Evolutionary conservation across 2,888 invertebrate genomes (phyloP), one percentile per base, ranked within the genome.

Genomic region (Neoscelio sp.): DNA sequence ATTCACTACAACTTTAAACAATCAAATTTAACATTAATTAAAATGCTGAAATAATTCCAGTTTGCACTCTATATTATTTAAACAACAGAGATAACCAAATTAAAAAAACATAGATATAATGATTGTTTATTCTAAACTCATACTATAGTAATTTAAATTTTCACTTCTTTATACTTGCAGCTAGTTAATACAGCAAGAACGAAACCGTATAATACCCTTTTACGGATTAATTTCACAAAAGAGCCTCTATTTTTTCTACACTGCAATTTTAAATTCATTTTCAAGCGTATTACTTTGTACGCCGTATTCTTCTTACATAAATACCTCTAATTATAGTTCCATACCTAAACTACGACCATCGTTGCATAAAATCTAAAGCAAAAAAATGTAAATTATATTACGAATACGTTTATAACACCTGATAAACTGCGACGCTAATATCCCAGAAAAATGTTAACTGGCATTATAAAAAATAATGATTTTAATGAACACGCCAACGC

Each of bases 181-280:
- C 12, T 38, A 38, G 38, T 52, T 33, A 17, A 35, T 52, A 35
- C 35, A 52, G 2, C 4, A 12, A 50, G 7, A 50, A 13, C n/a
- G 50, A 17, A 5, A 17, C 30, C 30, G n/a, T 50, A 23, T 30
- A 30, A 17, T 62, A 62, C 20, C 20, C 56, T 10, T 5, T 56
- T 54, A 7, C 42, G 30, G 15, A 15, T 54, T 7, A 44, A 62
- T 62, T 46, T 35, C 7, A 46, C 62, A 46, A 62, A 62, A 33
- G 23, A 23, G 20, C 33, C 46, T 46, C 33, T 62, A 46, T 67
- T 44, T 35, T 42, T 42, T 46, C 20, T 38, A 42, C 30, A 30
- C 12, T 17, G 18, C 30, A 18, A 50, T 13, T 50, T 50, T 30
- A 50, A 50, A 50, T 50, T 50, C 50, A 35, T 52, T 52, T 35